Evolutionary conservation across 2,888 invertebrate genomes (phyloP), one percentile per base, ranked within the genome.

Genomic region (Arctia plantaginis): DNA sequence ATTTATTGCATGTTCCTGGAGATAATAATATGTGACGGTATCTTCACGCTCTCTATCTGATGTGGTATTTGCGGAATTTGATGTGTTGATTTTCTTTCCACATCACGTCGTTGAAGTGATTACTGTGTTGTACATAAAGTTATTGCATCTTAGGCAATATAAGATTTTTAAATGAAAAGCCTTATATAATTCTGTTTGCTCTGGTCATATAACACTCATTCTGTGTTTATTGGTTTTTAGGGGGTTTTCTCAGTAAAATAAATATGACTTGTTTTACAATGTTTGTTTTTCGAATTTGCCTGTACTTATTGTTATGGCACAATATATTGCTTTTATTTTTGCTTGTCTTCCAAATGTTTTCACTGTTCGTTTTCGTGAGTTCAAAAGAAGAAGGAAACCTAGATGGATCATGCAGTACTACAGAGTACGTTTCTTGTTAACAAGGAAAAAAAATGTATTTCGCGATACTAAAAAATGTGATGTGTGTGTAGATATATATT

Each of bases 1-100:
- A 79, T 68, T 75, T 81, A 71, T 72, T 76, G 73, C 66, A 76
- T 66, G 71, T 77, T 73, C 12, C 72, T 69, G 44, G 44, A 20
- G 30, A 75, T 83, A 77, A 77, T 79, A 72, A 35, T 66, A 69
- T n/a, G 71, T 70, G 67, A 66, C 39, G 47, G 41, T 73, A 74
- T 74, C 73, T 81, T 73, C 66, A 76, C 64, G 69, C 76, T 76
- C 69, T 73, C 72, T 67, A 73, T 73, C 39, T 33, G 18, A 47
- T 33, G 35, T 41, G 67, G 70, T 76, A 73, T 72, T 70, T 69
- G 66, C 59, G 59, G 70, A 30, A 73, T 65, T 23, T 27, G 47
- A 41, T 35, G 51, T 30, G 69, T 69, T 27, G 33, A 66, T 69
- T 73, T 73, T 65, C 66, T 71, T 71, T 65, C 66, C 20, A 66